Evolutionary conservation across 2,113 vertebrate genomes (phyloP).

Genomic region (Albula glossodonta): DNA sequence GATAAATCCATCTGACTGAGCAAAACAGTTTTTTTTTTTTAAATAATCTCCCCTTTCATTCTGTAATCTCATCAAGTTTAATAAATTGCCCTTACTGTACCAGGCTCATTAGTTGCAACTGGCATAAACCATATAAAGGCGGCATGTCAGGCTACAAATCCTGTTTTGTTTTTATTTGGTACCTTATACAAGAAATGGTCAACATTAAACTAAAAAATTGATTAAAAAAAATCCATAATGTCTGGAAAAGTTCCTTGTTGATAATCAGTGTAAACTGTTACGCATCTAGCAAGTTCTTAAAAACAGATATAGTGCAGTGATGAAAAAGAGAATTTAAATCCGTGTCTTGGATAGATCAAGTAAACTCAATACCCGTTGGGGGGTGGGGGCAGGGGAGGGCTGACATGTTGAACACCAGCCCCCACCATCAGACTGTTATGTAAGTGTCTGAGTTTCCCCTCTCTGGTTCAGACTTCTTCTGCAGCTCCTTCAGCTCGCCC

Average conservation of each 20-base stretch:
- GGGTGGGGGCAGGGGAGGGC: slow-evolving; percentile 43
- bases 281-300: not conserved
- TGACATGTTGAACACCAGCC: slow-evolving; percentile 53
- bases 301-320: not conserved
- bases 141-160: slow-evolving; percentile 19
- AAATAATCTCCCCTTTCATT: slow-evolving; percentile 44
- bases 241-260: not conserved
- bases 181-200: not conserved
- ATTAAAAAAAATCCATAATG: not conserved
- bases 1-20: slow-evolving; percentile 13
- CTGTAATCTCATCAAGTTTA: slow-evolving; percentile 35
- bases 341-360: slow-evolving; percentile 33
- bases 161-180: not conserved
- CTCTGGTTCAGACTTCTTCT: slow-evolving; percentile 26
- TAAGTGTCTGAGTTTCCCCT: slow-evolving; percentile 59
- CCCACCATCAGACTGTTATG: slow-evolving; percentile 55
- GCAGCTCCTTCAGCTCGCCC: not conserved
- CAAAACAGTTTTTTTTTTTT: slow-evolving; percentile 39
- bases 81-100: slow-evolving; percentile 19
- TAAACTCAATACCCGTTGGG: slow-evolving; percentile 45
- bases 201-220: not conserved
- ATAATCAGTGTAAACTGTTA: not conserved
- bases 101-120: slow-evolving; percentile 28
- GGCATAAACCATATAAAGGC: not conserved
- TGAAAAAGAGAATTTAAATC: slow-evolving; percentile 25